phyloP scores from a whole-genome alignment of 2,888 invertebrate species.

The Mesorhabditis sp. region DNA sequence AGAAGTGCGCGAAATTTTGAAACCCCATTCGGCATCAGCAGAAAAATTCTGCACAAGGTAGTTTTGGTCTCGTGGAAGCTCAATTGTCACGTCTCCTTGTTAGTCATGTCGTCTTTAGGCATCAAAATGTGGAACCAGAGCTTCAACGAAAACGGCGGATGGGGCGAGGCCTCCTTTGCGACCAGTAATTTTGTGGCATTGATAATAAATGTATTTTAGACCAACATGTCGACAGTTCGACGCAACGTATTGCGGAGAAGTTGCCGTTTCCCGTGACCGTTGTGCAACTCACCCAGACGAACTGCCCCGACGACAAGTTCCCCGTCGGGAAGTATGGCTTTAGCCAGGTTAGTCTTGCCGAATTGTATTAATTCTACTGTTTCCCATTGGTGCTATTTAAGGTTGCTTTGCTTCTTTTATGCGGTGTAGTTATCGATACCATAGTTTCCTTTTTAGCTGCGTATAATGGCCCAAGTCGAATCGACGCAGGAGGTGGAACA shows the following conservation, averaged over 20 bases:
- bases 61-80: too few relatives aligned
- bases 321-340: neutral
- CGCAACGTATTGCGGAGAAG: neutral
- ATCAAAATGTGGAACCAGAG: neutral
- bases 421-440: too few relatives aligned
- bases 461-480: too few relatives aligned
- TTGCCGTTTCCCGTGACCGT: neutral
- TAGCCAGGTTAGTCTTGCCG: neutral
- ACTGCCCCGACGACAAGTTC: neutral
- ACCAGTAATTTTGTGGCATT: neutral
- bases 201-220: neutral
- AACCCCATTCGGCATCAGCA: too few relatives aligned
- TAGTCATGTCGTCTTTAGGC: neutral
- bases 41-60: too few relatives aligned
- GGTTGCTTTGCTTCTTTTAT: neutral
- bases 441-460: too few relatives aligned
- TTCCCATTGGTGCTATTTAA: neutral
- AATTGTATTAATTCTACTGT: too few relatives aligned
- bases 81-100: neutral
- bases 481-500: neutral
- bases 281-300: neutral
- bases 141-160: slow-evolving; percentile 2
- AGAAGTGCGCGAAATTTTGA: too few relatives aligned
- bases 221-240: neutral
- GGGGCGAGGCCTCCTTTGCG: neutral